Base-by-base conservation (phyloP, 2,113 vertebrate species). In the Chloropsis hardwickii region DNA sequence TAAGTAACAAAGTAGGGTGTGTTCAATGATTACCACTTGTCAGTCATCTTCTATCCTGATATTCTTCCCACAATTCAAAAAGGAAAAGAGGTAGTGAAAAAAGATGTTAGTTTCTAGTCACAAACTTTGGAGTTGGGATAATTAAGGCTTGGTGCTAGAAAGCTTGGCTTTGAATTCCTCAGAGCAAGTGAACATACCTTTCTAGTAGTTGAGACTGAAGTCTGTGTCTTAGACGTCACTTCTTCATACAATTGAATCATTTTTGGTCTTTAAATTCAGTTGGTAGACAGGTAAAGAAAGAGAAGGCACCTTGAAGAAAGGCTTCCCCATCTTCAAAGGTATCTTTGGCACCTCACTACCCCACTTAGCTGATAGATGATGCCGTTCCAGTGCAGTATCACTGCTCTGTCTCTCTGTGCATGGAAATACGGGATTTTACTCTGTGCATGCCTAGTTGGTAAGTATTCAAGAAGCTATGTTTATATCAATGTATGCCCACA, bases 101-200 rank as follows among this genome's bases (percentile, higher is more conserved):
- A 90, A 50, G 2, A n/a, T 37, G 9, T 33, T 87, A 0, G 2
- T 73, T 94, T 92, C 33, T 31, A 8, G 17, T 35, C 5, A 29
- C 86, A 88, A 37, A 11, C 27, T 48, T 74, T 40, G 69, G 48
- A 74, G n/a, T 47, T 82, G 29, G 21, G 21, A 31, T 65, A 88
- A 57, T 88, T 81, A 76, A 44, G 28, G 12, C 18, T 78, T 64
- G 21, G 11, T 79, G 37, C 47, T 80, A 33, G 45, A 92, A 87
- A 72, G 18, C 39, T 89, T 57, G 58, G 33, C 25, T 81, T 92
- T 10, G 31, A 84, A 45, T 84, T 94, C 65, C n/a, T 90, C n/a
- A 39, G 19, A 72, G 80, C 5, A 58, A 60, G 13, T 25, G n/a
- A n/a, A 17, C 10, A 1, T 27, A 40, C 5, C n/a, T 90, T 92